A percentile compares a stretch with the other conserved stretches of the same genome.
Conservation (phyloP, 2,888 invertebrate genomes). For the Leptinotarsa juncta region DNA sequence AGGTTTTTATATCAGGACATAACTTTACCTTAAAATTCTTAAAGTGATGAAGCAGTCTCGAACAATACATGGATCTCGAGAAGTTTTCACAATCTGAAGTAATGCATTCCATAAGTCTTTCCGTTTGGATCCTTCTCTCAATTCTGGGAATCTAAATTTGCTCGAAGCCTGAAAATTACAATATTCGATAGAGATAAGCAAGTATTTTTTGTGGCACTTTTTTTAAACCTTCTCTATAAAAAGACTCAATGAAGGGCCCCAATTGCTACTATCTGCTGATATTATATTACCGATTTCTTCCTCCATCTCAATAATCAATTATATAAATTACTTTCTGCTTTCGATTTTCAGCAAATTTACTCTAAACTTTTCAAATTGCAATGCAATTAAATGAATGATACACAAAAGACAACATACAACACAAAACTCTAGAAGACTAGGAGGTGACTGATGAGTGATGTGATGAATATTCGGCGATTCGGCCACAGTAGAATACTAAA, state of each 20-base stretch:
- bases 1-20: no score
- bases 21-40: constrained; percentile 74
- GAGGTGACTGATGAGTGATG: no score
- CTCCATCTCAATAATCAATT: neutral
- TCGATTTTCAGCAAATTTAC: no score
- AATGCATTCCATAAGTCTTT: constrained; percentile 73
- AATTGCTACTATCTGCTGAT: constrained; percentile 12
- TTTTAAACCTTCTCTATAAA: constrained; percentile 22
- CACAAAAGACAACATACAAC: no score
- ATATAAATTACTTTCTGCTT: no score
- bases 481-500: no score
- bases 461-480: no score
- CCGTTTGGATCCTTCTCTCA: constrained; percentile 66
- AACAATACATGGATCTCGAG: constrained; percentile 65
- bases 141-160: constrained; percentile 69
- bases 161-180: constrained; percentile 67
- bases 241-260: constrained; percentile 1
- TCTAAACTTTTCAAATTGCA: no score
- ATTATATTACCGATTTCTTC: constrained; percentile 14
- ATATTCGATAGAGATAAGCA: neutral
- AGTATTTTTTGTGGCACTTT: neutral
- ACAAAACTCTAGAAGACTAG: no score
- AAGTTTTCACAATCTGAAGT: constrained; percentile 70
- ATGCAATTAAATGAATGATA: no score
- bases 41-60: constrained; percentile 72